phyloP scores from a whole-genome alignment of 1,140 invertebrate species.

The Idris sp. region DNA sequence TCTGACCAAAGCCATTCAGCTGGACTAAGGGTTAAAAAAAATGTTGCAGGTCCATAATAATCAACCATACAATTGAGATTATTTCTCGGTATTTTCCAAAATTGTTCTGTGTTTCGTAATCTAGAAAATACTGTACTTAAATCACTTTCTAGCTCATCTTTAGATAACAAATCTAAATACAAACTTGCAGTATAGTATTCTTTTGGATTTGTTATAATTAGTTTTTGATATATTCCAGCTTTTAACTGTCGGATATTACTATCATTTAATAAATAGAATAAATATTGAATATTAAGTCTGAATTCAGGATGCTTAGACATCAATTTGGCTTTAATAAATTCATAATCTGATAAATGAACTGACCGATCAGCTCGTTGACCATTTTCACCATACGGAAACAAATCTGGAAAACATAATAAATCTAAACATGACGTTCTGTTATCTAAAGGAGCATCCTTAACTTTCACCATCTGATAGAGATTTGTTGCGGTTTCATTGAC shows the following conservation, averaged over 20 bases:
- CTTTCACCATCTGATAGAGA: conserved; percentile 4
- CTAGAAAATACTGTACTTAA: conserved; percentile 6
- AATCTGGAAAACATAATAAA: too few relatives aligned
- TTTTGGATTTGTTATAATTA: not conserved
- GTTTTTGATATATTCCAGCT: conserved; percentile 3
- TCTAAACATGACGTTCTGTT: not conserved
- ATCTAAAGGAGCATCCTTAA: not conserved
- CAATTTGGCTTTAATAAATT: not conserved
- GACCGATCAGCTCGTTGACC: not conserved
- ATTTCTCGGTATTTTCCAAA: conserved; percentile 58
- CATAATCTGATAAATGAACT: not conserved
- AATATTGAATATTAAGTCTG: not conserved
- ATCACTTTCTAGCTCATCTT: not conserved
- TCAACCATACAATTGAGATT: conserved; percentile 63
- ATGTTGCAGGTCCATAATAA: conserved; percentile 69
- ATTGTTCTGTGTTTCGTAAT: conserved; percentile 49
- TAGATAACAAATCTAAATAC: conserved; percentile 1
- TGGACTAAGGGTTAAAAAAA: conserved; percentile 70
- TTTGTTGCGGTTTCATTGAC: not conserved
- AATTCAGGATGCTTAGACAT: not conserved
- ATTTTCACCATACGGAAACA: too few relatives aligned
- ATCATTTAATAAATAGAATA: conserved; percentile 1
- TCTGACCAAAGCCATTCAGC: conserved; percentile 60
- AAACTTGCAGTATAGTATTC: too few relatives aligned
- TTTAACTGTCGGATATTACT: conserved; percentile 2